Evolutionary conservation across 2,797 vertebrate genomes (phyloP), one percentile per base, ranked within the genome.

Genomic region (Hypotaenidia okinawae): DNA sequence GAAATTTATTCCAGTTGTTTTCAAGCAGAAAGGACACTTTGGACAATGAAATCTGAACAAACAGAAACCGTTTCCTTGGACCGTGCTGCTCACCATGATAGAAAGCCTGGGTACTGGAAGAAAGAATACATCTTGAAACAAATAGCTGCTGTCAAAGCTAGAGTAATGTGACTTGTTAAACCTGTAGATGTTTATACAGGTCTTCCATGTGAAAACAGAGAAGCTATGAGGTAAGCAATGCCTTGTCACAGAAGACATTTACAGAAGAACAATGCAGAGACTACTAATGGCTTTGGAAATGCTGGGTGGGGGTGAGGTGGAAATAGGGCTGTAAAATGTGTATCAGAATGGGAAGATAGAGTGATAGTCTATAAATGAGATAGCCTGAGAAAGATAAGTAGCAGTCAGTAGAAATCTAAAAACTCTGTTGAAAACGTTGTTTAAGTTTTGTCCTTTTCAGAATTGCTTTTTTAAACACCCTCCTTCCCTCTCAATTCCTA

Each of bases 31-130:
- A 96, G 55, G 43, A 96, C 80, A 33, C 92, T 89, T 27, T 95
- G 94, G 97, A 98, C 94, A 84, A 82, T 45, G 7, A 95, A 93
- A 27, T 55, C 76, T 47, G 43, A 80, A 45, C 94, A 97, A 32
- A 81, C 93, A 73, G 87, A 96, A 68, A n/a, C 89, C 32, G 67
- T 55, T 67, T 95, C 93, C 52, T 62, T 94, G 89, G 95, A n/a
- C 64, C 62, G 47, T 39, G 74, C 89, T 72, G 91, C 96, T 43
- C 35, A 96, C 14, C 67, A 68, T 73, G 97, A 98, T 62, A 97
- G 39, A 68, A 92, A 97, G 24, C 89, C 67, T n/a, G 98, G 98
- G 32, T 97, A 98, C 86, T 99, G 99, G 99, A 99, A 98, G 97
- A 97, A 95, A 61, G 92, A 97, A 58, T 98, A 98, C 89, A 98